Percentiles rank a stretch among this genome's conserved stretches.
These are phyloP conservation scores for Gobio gobio DNA, from an alignment of 2,113 vertebrate genomes.

Conservation along the genomic window DNA sequence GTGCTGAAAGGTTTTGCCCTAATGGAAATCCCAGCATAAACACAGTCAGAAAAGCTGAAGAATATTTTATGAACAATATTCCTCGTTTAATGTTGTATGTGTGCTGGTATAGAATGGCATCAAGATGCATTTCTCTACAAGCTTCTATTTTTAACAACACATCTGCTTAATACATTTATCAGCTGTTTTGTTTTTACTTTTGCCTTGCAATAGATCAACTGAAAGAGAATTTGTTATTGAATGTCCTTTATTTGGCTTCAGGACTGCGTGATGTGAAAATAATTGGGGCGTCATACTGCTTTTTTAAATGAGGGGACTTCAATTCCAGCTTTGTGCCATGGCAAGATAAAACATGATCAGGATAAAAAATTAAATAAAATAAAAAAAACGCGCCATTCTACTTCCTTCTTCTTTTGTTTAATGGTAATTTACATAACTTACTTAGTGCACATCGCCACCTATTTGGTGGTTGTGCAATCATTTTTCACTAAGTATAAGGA, in stretches of 20 bases:
- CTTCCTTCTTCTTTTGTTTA: too few relatives aligned
- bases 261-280: neutral
- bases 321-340: neutral
- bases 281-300: neutral
- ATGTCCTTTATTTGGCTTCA: constrained; percentile 4
- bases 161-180: neutral
- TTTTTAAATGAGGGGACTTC: neutral
- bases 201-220: too few relatives aligned
- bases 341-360: neutral
- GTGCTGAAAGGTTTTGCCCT: neutral
- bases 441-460: too few relatives aligned
- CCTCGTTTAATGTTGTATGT: neutral
- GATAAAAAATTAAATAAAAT: neutral
- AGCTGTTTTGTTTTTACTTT: neutral
- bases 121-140: neutral
- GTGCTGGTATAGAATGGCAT: too few relatives aligned
- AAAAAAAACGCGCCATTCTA: neutral
- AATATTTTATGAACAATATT: neutral
- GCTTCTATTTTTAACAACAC: constrained; percentile 4
- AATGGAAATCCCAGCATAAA: constrained; percentile 19
- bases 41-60: neutral
- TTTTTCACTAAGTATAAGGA: too few relatives aligned
- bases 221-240: neutral
- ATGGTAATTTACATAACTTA: too few relatives aligned
- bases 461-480: too few relatives aligned